phyloP scores from a whole-genome alignment of 2,797 vertebrate species.

The Pelobates cultripes region DNA sequence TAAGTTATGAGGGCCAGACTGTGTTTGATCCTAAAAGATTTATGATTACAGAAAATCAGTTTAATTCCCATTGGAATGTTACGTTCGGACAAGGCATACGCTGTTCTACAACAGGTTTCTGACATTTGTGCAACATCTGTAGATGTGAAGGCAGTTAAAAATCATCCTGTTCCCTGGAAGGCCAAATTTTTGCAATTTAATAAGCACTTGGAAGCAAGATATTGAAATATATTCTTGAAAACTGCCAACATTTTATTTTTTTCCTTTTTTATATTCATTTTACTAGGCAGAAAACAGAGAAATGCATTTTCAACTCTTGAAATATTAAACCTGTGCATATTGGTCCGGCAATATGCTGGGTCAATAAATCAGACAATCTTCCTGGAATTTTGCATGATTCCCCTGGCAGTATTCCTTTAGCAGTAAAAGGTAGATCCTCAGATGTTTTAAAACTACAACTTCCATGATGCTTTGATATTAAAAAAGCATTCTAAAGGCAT shows the following conservation, averaged over 20 bases:
- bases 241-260: neutral
- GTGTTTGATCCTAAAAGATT: constrained; percentile 3
- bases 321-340: too few relatives aligned
- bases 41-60: constrained; percentile 14
- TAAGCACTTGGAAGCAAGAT: neutral
- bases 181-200: neutral
- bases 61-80: neutral
- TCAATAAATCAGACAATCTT: too few relatives aligned
- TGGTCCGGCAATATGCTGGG: too few relatives aligned
- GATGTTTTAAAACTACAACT: too few relatives aligned
- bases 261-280: neutral
- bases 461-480: too few relatives aligned
- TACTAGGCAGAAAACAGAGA: neutral
- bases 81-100: neutral
- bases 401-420: too few relatives aligned
- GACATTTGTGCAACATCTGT: constrained; percentile 8
- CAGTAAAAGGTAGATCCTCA: too few relatives aligned
- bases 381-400: too few relatives aligned
- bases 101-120: neutral
- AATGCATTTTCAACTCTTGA: too few relatives aligned
- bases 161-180: neutral
- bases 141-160: neutral
- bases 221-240: constrained; percentile 25
- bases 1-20: neutral
- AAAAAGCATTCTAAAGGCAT: too few relatives aligned